These are phyloP conservation scores for Pangasius mekongensis DNA, from an alignment of 2,797 vertebrate species.

Conservation along the genomic window DNA sequence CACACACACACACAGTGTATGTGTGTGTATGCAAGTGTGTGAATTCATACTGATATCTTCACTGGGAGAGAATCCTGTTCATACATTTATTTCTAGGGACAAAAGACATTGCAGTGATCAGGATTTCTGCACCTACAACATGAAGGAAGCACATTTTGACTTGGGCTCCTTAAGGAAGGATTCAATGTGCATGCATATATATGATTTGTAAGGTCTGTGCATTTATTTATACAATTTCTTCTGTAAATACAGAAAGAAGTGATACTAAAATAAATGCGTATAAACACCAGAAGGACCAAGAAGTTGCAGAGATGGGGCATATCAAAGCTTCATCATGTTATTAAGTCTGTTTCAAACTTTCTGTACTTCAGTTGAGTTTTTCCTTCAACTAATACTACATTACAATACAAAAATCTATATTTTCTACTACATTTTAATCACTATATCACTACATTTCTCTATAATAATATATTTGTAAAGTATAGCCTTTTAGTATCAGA, in stretches of 20 bases:
- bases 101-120: not conserved
- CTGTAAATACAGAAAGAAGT: not conserved
- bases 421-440: not conserved
- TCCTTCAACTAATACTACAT: not conserved
- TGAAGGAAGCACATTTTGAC: not conserved
- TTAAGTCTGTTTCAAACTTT: not conserved
- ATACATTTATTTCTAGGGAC: not conserved
- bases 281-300: not conserved
- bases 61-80: not conserved
- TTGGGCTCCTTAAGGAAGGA: not conserved
- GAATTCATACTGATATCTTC: too few species aligned
- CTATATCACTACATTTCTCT: not conserved
- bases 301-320: not conserved
- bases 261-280: not conserved
- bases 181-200: not conserved
- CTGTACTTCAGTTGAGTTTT: not conserved
- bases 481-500: not conserved
- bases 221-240: not conserved
- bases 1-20: not conserved
- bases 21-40: not conserved
- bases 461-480: not conserved
- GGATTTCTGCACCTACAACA: not conserved
- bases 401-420: not conserved
- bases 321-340: not conserved
- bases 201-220: not conserved